Percentiles rank a stretch among this genome's conserved stretches.
Evolutionary conservation across 53 echinoderm and acorn worm genomes (phyloP).

Genomic region (Henricia sp.): DNA sequence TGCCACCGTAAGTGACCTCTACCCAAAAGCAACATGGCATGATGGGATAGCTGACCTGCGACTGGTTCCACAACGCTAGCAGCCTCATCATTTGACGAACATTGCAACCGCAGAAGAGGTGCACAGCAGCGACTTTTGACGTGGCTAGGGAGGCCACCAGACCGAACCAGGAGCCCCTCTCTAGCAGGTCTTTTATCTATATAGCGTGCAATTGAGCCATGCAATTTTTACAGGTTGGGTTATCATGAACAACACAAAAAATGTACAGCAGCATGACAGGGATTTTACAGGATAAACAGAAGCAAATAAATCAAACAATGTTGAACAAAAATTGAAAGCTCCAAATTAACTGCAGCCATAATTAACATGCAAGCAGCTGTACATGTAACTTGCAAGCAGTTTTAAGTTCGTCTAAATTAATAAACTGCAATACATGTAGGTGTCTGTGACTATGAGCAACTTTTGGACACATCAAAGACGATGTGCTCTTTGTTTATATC

Average conservation of each 20-base stretch:
- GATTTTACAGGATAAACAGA: too few relatives aligned
- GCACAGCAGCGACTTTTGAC: slow-evolving; percentile 55
- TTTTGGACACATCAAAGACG: too few relatives aligned
- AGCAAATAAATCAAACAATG: too few relatives aligned
- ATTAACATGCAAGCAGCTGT: too few relatives aligned
- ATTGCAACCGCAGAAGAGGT: slow-evolving; percentile 63
- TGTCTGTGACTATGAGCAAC: too few relatives aligned
- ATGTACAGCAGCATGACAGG: slow-evolving; percentile 24
- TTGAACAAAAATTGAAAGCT: too few relatives aligned
- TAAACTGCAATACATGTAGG: too few relatives aligned
- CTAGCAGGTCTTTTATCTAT: slow-evolving; percentile 57
- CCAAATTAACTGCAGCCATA: too few relatives aligned
- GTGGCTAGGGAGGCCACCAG: slow-evolving; percentile 33
- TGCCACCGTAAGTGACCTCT: slow-evolving; percentile 2
- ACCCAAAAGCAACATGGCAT: slow-evolving; percentile 29
- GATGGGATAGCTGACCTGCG: slow-evolving; percentile 60
- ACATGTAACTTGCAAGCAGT: too few relatives aligned
- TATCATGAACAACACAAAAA: slow-evolving; percentile 37
- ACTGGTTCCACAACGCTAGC: slow-evolving; percentile 38
- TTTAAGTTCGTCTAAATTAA: too few relatives aligned
- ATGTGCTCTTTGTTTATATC: too few relatives aligned
- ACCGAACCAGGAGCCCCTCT: slow-evolving; percentile 54
- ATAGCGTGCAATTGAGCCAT: slow-evolving; percentile 58
- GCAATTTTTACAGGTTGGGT: slow-evolving; percentile 37
- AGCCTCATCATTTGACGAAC: slow-evolving; percentile 33